Evolutionary conservation across 2,888 invertebrate genomes (phyloP).

Genomic region (Crossocerus cetratus): DNA sequence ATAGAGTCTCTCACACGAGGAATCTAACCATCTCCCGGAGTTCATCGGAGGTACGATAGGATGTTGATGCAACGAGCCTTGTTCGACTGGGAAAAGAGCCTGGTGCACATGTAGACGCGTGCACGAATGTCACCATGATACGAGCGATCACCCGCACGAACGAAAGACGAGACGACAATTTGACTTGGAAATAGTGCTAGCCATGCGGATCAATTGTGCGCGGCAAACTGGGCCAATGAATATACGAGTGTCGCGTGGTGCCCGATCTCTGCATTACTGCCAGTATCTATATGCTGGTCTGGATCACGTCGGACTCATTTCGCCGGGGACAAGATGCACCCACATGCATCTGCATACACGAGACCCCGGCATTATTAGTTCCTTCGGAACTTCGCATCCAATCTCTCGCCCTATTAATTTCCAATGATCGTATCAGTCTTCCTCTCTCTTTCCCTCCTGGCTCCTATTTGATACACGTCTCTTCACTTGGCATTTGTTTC

Average conservation of each 20-base stretch:
- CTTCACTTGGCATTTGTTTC: no score
- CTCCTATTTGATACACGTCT: no score
- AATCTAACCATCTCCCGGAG: no score
- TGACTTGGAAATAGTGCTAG: constrained; percentile 33
- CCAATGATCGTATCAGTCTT: background rate
- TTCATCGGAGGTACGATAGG: no score
- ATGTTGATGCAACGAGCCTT: no score
- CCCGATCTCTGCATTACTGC: constrained; percentile 23
- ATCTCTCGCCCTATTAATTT: background rate
- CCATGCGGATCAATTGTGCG: constrained; percentile 46
- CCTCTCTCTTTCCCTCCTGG: no score
- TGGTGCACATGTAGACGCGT: no score
- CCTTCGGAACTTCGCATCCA: background rate
- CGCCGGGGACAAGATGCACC: background rate
- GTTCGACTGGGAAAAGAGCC: no score
- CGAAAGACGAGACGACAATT: constrained; percentile 24
- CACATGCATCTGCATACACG: background rate
- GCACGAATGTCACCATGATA: no score
- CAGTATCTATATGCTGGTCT: background rate
- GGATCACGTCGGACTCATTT: constrained; percentile 8
- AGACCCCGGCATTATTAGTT: background rate
- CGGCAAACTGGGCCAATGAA: constrained; percentile 45
- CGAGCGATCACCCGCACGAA: background rate
- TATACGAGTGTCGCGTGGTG: constrained; percentile 13
- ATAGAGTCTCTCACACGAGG: no score